Conservation (phyloP, 1,140 invertebrate genomes). For the Antheraea mylitta region DNA sequence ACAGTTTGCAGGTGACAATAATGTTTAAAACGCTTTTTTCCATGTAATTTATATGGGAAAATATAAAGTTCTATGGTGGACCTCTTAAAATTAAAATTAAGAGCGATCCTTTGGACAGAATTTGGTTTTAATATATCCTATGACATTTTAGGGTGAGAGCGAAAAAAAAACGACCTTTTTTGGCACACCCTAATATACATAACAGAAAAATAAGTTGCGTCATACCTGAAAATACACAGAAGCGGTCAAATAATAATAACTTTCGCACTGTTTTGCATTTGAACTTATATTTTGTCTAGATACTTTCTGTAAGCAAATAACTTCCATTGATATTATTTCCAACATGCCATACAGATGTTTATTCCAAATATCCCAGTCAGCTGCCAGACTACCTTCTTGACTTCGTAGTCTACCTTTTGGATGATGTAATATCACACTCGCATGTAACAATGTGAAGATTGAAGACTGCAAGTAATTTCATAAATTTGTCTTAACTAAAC, state of each 20-base stretch:
- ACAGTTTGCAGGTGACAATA: no score
- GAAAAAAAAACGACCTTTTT: no score
- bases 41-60: no score
- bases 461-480: slow-evolving; percentile 36
- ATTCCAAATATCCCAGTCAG: slow-evolving; percentile 54
- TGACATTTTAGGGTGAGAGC: no score
- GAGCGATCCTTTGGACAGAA: no score
- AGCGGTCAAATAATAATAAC: slow-evolving; percentile 50
- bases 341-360: slow-evolving; percentile 50
- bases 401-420: slow-evolving; percentile 37
- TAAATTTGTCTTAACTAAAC: no score
- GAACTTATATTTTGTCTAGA: slow-evolving; percentile 35
- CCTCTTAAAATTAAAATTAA: no score
- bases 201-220: no score
- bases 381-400: slow-evolving; percentile 43
- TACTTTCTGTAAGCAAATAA: slow-evolving; percentile 42
- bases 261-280: slow-evolving; percentile 22
- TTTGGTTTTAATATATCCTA: no score
- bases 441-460: slow-evolving; percentile 48
- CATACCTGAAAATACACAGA: slow-evolving; percentile 55
- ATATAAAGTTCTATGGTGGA: no score
- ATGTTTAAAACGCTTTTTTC: no score
- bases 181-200: no score
- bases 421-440: slow-evolving; percentile 47
- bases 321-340: slow-evolving; percentile 58